Base-by-base conservation (phyloP, 2,113 vertebrate species). In the Platysternon megacephalum region DNA sequence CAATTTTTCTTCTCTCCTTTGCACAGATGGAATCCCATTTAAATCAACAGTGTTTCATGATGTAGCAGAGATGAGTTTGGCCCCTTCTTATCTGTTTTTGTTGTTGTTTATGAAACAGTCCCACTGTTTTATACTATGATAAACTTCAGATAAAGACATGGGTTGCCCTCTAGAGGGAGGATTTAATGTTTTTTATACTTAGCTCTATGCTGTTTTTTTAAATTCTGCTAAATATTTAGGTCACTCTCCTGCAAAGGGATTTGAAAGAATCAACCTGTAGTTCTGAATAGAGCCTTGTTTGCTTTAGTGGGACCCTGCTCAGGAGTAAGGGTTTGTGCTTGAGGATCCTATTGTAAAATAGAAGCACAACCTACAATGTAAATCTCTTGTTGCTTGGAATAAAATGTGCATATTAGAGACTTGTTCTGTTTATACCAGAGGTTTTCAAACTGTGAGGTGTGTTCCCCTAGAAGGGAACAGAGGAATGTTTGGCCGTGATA, bases 131-230 rank as follows among this genome's bases (percentile, higher is more conserved):
- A 35, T 0, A 91, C 5, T 44, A 42, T 91, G 19, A 22, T 92
- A 68, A 92, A 65, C 48, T 86, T 91, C 26, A 78, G 19, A n/a
- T 74, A 42, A 91, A 84, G 72, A 82, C 11, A 22, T 82, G 44
- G 42, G 89, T 65, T 82, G 93, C 51, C 93, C 96, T 97, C 95
- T 97, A 97, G 97, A 95, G 97, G 96, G 96, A 96, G 95, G 93
- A 89, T 65, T 78, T 88, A 92, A 74, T 44, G 39, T 44, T 74
- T 61, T 74, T 74, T 42, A 74, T 74, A 74, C 72, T 74, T 74
- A 42, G n/a, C 29, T 32, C 6, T 65, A 17, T n/a, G 32, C 32
- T 96, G 87, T 49, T 97, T 95, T 94, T 92, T 65, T 2, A 65
- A 35, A 65, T 65, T 65, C 48, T 48, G 19, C 85, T 85, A 68